Conservation (phyloP, 2,888 invertebrate genomes). For the Lepidocyrtinus sp. region DNA sequence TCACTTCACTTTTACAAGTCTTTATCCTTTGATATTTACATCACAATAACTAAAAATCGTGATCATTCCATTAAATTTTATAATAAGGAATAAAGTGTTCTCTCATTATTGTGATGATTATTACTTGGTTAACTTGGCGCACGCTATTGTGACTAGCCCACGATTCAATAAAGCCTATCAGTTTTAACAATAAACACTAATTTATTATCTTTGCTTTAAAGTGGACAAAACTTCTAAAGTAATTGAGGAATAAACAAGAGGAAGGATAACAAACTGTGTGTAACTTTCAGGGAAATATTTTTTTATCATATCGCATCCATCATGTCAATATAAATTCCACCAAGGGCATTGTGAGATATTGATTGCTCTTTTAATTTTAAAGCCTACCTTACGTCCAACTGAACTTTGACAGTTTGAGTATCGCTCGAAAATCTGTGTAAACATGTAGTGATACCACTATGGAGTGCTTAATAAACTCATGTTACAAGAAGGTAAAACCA, state of each 20-base stretch:
- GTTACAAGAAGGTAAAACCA: no score
- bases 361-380: no score
- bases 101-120: slow-evolving; percentile 11
- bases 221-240: background rate
- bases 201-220: slow-evolving; percentile 8
- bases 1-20: background rate
- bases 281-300: background rate
- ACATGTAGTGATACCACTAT: no score
- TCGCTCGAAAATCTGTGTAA: background rate
- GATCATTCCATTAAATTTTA: slow-evolving; percentile 33
- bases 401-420: background rate
- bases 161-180: slow-evolving; percentile 15
- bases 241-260: background rate
- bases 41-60: slow-evolving; percentile 20
- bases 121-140: background rate
- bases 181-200: slow-evolving; percentile 9
- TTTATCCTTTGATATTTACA: slow-evolving; percentile 21
- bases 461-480: no score
- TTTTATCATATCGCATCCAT: slow-evolving; percentile 4
- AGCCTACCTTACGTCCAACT: background rate
- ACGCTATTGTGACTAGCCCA: background rate
- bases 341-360: slow-evolving; percentile 12
- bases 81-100: slow-evolving; percentile 18
- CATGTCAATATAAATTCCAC: no score
- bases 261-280: background rate